Base-by-base conservation (phyloP, 2,113 vertebrate species). In the Galbula dea region DNA sequence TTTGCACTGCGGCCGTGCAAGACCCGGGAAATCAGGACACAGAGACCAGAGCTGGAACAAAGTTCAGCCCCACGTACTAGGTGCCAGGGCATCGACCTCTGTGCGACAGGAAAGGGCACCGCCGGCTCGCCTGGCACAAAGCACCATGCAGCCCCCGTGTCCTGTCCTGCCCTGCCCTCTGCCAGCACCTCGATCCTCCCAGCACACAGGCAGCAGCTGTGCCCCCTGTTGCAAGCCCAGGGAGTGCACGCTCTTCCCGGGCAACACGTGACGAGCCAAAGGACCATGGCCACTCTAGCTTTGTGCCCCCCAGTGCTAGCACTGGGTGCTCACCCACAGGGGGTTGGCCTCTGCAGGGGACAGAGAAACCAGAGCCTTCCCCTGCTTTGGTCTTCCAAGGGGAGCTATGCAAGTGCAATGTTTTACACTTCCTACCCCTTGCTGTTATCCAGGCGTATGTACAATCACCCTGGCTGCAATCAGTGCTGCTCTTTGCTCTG, bases 251-350 rank as follows among this genome's bases (percentile, higher is more conserved):
- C 3, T 73, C 65, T 15, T 23, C 37, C 32, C 3, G 79, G 58
- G 49, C 27, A 30, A 27, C 1, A 2, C 3, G 10, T 1, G 0
- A 49, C 88, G 10, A 59, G 26, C 55, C 11, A 2, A 43, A 52
- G 39, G 5, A 18, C 19, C 1, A 0, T 0, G 0, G 46, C 55
- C 26, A 2, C 15, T 23, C 37, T 71, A 67, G 76, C 52, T 15
- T 43, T 26, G 83, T 1, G 6, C 37, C 68, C 59, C 34, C 29
- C 3, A 0, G 27, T 2, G 2, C 5, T 21, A 15, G 43, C 81
- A 39, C 2, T 1, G 6, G 7, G 2, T 11, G 54, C 65, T n/a
- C 7, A 2, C 18, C 30, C 55, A 15, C 45, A 54, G 22, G 45
- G n/a, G 21, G 21, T 8, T 54, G 36, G 48, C 7, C 12, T 37